These are phyloP conservation scores for Dicyrtomina minuta DNA, from an alignment of 2,888 invertebrate genomes.

Conservation along the genomic window DNA sequence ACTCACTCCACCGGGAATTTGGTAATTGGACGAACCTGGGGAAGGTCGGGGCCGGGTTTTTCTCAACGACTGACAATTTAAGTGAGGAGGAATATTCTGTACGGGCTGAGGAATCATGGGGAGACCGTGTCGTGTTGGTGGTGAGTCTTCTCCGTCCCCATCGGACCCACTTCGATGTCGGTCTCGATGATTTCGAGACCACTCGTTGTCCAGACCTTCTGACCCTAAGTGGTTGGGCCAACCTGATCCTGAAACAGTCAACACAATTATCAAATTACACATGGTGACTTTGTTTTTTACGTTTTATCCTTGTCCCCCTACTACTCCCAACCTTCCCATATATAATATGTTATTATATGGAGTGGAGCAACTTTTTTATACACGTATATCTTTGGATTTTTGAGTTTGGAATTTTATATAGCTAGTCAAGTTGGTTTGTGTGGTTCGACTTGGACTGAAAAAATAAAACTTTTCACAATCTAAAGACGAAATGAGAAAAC, in stretches of 20 bases:
- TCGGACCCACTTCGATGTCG: conserved; percentile 72
- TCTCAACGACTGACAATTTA: conserved; percentile 39
- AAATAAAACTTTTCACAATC: no score
- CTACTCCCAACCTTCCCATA: no score
- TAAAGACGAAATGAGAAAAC: no score
- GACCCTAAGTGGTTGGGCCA: conserved; percentile 52
- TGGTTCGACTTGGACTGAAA: no score
- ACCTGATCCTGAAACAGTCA: conserved; percentile 41
- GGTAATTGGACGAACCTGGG: conserved; percentile 19
- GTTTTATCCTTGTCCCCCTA: conserved; percentile 19
- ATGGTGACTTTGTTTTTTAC: conserved; percentile 18
- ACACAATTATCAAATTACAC: no score
- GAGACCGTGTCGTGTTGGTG: conserved; percentile 53
- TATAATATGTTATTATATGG: no score
- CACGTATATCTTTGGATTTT: no score
- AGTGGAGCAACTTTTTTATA: no score
- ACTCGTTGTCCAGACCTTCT: conserved; percentile 49
- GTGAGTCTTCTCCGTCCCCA: conserved; percentile 64
- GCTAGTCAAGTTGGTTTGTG: no score
- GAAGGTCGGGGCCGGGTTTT: conserved; percentile 44
- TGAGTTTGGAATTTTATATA: no score
- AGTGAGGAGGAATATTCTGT: conserved; percentile 51
- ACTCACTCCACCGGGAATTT: conserved; percentile 24
- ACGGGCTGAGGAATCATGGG: conserved; percentile 38
- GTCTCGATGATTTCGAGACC: conserved; percentile 61